Conservation (phyloP, 2,888 invertebrate genomes). For the Polyploca ridens region DNA sequence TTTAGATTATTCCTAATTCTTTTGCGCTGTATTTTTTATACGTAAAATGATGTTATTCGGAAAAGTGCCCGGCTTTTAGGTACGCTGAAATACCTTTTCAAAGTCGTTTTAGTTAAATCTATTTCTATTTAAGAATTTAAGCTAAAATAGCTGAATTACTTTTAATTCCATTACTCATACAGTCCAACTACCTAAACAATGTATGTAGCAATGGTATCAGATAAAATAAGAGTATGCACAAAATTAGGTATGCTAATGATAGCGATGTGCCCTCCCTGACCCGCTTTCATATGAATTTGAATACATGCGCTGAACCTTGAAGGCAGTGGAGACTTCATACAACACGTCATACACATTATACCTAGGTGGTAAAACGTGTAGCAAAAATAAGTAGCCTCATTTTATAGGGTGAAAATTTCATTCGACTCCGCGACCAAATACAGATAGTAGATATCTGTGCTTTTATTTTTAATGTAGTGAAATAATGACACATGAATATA, state of each 20-base stretch:
- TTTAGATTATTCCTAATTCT: neutral
- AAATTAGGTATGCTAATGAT: conserved; percentile 3
- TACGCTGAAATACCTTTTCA: neutral
- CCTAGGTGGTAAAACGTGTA: neutral
- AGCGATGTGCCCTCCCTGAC: conserved; percentile 1
- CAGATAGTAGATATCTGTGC: too few relatives aligned
- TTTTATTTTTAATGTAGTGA: too few relatives aligned
- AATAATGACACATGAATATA: too few relatives aligned
- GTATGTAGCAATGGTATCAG: neutral
- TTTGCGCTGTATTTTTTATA: neutral
- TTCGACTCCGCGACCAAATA: too few relatives aligned
- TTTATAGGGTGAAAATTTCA: too few relatives aligned
- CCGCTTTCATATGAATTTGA: neutral
- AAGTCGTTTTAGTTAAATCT: neutral
- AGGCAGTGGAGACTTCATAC: neutral
- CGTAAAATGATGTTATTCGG: neutral
- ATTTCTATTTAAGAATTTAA: neutral
- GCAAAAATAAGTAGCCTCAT: too few relatives aligned
- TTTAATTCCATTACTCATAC: too few relatives aligned
- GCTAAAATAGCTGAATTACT: too few relatives aligned
- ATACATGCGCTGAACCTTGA: neutral
- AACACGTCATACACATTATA: too few relatives aligned
- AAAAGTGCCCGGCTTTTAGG: neutral
- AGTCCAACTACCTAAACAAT: neutral
- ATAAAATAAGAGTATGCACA: conserved; percentile 3